Conservation (phyloP, 2,888 invertebrate genomes). For the Patella caerulea region DNA sequence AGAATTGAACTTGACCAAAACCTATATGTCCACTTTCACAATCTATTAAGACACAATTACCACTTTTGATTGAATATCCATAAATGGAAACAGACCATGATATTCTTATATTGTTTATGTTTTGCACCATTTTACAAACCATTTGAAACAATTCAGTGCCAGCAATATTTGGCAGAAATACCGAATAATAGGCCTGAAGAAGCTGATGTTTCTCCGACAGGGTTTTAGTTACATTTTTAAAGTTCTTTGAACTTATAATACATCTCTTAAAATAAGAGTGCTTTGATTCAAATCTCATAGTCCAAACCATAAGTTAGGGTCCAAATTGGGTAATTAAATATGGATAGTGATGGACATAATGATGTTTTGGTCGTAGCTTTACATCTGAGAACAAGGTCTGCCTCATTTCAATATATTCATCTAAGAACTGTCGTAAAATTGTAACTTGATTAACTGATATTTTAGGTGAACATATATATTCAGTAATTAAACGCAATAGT, state of each 20-base stretch:
- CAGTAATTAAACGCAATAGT: conserved; percentile 12
- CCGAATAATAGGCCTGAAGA: not conserved
- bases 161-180: not conserved
- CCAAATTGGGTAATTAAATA: conserved; percentile 1
- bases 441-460: not conserved
- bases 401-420: not conserved
- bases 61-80: conserved; percentile 4
- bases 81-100: not conserved
- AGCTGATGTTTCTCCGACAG: not conserved
- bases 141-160: not conserved
- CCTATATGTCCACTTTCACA: not conserved
- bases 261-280: not conserved
- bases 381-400: not conserved
- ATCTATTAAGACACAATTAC: not conserved
- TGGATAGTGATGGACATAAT: not conserved
- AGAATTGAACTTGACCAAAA: not conserved
- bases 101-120: not conserved
- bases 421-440: conserved; percentile 9
- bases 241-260: not conserved
- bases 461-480: conserved; percentile 19
- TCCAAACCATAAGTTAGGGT: not conserved
- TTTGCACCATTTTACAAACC: not conserved
- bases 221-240: not conserved
- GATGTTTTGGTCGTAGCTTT: not conserved
- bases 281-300: conserved; percentile 6